Evolutionary conservation across 2,888 invertebrate species (phyloP).

Genomic region (Hypolimnas misippus): DNA sequence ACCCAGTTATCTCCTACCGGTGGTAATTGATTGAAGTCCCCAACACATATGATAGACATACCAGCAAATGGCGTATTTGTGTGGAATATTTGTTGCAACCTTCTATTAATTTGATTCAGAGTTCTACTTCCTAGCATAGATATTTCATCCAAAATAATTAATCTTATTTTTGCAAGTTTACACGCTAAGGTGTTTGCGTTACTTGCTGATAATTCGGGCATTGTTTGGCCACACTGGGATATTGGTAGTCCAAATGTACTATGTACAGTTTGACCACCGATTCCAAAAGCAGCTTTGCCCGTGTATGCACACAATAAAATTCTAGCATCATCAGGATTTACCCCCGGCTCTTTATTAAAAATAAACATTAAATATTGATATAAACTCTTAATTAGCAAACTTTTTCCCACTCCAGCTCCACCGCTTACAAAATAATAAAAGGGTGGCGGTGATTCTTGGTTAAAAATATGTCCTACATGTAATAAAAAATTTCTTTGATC

Average conservation of each 20-base stretch:
- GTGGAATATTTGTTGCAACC: constrained; percentile 12
- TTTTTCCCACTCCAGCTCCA: constrained; percentile 14
- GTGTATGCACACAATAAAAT: constrained; percentile 14
- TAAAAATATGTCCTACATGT: constrained; percentile 4
- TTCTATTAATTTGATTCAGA: constrained; percentile 11
- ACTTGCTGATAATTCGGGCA: constrained; percentile 16
- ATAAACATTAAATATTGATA: constrained; percentile 8
- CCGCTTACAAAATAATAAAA: constrained; percentile 14
- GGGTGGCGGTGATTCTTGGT: neutral
- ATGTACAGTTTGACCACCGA: constrained; percentile 19
- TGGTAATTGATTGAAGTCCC: constrained; percentile 9
- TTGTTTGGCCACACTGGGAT: constrained; percentile 17
- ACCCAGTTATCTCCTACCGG: constrained; percentile 14
- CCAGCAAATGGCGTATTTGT: neutral
- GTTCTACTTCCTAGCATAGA: constrained; percentile 14
- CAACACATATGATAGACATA: constrained; percentile 6
- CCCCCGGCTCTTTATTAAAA: constrained; percentile 6
- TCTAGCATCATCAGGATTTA: constrained; percentile 10
- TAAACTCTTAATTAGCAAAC: neutral
- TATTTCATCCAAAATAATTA: constrained; percentile 20
- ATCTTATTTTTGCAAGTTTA: constrained; percentile 11
- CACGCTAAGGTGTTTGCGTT: constrained; percentile 8
- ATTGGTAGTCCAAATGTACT: constrained; percentile 15
- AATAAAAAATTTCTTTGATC: constrained; percentile 12
- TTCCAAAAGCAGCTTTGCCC: constrained; percentile 13